phyloP scores from a whole-genome alignment of 2,797 vertebrate species.

The Labeo calbasu region DNA sequence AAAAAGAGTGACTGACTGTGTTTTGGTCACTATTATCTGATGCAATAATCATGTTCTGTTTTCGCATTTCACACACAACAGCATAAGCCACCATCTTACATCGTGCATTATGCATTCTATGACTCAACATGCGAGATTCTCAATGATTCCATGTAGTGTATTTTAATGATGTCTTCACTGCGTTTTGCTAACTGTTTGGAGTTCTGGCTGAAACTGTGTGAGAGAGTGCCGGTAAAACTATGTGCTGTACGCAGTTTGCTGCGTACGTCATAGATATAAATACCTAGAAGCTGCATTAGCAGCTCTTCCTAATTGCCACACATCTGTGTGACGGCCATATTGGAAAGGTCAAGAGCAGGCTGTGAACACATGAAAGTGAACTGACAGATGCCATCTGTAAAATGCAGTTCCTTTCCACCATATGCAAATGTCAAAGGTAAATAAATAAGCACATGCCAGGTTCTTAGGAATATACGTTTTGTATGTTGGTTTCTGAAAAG shows the following conservation, averaged over 20 bases:
- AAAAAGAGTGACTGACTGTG: not conserved
- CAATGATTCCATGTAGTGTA: not conserved
- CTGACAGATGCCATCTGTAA: not conserved
- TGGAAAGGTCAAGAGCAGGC: slow-evolving; percentile 12
- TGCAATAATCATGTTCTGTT: slow-evolving; percentile 19
- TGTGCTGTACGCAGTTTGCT: not conserved
- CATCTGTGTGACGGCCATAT: not conserved
- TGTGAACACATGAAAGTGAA: slow-evolving; percentile 25
- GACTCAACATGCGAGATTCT: not conserved
- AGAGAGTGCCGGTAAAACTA: not conserved
- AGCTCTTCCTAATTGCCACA: not conserved
- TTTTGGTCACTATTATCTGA: slow-evolving; percentile 18
- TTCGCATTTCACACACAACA: slow-evolving; percentile 18
- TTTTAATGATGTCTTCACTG: slow-evolving; percentile 11
- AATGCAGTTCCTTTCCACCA: not conserved
- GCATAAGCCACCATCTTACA: slow-evolving; percentile 14
- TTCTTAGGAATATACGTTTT: not conserved
- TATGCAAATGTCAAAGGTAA: not conserved
- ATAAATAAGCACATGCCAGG: no score
- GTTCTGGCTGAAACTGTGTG: not conserved
- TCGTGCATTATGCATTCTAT: not conserved
- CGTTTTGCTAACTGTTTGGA: not conserved
- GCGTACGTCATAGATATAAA: not conserved
- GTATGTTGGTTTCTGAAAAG: not conserved
- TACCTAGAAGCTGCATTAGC: not conserved